Evolutionary conservation across 2,797 vertebrate species (phyloP), one percentile per base, ranked within the genome.

Genomic region (Phaenicophaeus curvirostris): DNA sequence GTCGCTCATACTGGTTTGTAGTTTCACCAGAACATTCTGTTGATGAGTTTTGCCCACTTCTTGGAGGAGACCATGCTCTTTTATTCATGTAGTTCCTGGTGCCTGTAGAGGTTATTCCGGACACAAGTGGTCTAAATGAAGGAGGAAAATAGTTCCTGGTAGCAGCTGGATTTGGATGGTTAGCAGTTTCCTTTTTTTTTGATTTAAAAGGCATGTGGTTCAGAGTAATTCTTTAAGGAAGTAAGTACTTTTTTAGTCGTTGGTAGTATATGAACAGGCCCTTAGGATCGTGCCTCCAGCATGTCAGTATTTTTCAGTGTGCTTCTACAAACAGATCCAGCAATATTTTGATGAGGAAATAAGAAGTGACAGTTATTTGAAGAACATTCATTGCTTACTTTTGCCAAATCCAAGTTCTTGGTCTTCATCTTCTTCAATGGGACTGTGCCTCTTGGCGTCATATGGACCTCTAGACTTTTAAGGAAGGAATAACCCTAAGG

Each of bases 251-350:
- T 8, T 46, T 68, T 63, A 31, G 33, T 84, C 31, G 15, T 68
- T 0, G 0, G 16, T 30, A n/a, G 21, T 72, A 28, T 65, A 28
- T 21, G 42, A 80, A 41, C 9, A 27, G 74, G n/a, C 0, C 0
- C 21, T 55, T 71, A 51, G 30, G 35, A 71, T 48, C 18, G 10
- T 12, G 15, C 35, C 35, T 73, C 71, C 39, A 37, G 57, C 25
- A 28, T 15, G 28, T 42, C 21, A 31, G 0, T 66, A 39, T 57
- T 94, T 77, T 89, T 62, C 83, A 25, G 13, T 75, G 54, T 28
- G 37, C 59, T 76, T 85, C 50, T 75, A 67, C n/a, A 75, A 88
- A 61, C 30, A 77, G 5, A 53, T 66, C 28, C 33, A 67, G 23
- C 53, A 87, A 62, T 76, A 37, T 44, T 83, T 90, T 37, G 30